These are phyloP conservation scores for Mus caroli DNA, from an alignment of 2,797 vertebrate species.

Conservation along the genomic window DNA sequence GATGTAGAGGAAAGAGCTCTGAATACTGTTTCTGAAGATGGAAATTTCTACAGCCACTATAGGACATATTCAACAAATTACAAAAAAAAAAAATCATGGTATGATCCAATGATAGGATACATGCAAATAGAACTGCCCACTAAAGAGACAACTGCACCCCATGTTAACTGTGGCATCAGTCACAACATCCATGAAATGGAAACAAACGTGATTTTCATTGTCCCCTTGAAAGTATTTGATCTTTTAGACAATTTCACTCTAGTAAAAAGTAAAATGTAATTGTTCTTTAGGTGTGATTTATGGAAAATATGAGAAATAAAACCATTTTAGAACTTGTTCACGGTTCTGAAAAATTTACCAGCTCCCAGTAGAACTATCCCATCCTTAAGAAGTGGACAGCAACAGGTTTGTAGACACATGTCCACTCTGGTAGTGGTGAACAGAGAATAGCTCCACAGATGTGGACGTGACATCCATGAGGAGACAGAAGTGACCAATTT, in stretches of 20 bases:
- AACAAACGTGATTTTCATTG: not conserved
- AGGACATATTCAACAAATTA: not conserved
- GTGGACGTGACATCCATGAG: not conserved
- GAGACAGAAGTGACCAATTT: not conserved
- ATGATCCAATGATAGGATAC: not conserved
- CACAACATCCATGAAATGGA: not conserved
- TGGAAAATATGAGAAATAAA: not conserved
- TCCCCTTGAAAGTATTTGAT: not conserved
- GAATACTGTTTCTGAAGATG: not conserved
- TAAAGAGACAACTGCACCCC: no score
- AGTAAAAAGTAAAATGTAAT: not conserved
- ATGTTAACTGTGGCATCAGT: not conserved
- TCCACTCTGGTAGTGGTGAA: not conserved
- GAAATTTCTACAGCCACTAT: not conserved
- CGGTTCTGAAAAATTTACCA: not conserved
- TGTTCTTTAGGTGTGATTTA: not conserved
- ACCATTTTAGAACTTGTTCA: not conserved
- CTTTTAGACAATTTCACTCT: not conserved
- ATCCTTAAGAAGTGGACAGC: not conserved
- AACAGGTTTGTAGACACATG: not conserved
- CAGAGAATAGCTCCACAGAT: not conserved
- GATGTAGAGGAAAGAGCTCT: not conserved
- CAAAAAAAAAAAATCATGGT: not conserved
- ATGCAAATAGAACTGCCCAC: not conserved
- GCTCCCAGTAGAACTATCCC: not conserved